Percentiles rank a stretch among this genome's conserved stretches.
Evolutionary conservation across 2,888 invertebrate species (phyloP).

Genomic region (Holacanthella duospinosa): DNA sequence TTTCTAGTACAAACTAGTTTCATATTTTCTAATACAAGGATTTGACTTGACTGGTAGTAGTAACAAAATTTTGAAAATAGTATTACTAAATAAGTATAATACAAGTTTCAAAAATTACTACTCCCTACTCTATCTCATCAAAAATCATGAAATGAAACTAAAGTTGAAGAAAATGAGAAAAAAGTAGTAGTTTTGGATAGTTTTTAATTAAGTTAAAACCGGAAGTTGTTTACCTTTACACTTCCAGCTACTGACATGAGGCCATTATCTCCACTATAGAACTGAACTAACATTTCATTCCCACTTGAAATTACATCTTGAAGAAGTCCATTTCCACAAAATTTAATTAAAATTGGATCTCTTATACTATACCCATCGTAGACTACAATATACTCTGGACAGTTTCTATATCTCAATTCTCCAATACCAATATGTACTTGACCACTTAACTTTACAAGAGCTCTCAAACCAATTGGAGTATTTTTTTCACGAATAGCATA

Average conservation of each 20-base stretch:
- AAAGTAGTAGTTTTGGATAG: too few species aligned
- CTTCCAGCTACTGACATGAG: not conserved
- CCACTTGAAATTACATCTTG: conserved; percentile 68
- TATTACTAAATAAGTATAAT: too few species aligned
- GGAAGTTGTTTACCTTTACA: not conserved
- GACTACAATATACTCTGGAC: conserved; percentile 47
- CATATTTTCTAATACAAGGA: too few species aligned
- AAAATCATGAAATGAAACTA: too few species aligned
- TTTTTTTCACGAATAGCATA: conserved; percentile 49
- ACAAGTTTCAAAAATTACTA: too few species aligned
- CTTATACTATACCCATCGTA: conserved; percentile 56
- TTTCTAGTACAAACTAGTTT: too few species aligned
- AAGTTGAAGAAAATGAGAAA: too few species aligned
- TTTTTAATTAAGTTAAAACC: not conserved
- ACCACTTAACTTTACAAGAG: conserved; percentile 22
- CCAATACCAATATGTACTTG: not conserved
- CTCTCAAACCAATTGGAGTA: conserved; percentile 23
- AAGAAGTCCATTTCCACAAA: conserved; percentile 71
- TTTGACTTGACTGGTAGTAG: too few species aligned
- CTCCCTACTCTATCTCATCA: too few species aligned
- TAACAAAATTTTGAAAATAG: too few species aligned
- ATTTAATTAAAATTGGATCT: conserved; percentile 57
- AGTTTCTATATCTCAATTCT: conserved; percentile 9
- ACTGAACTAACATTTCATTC: conserved; percentile 65
- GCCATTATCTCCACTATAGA: conserved; percentile 44